Conservation (phyloP, 53 echinoderm and acorn worm genomes). For the Pentamera pediparva region DNA sequence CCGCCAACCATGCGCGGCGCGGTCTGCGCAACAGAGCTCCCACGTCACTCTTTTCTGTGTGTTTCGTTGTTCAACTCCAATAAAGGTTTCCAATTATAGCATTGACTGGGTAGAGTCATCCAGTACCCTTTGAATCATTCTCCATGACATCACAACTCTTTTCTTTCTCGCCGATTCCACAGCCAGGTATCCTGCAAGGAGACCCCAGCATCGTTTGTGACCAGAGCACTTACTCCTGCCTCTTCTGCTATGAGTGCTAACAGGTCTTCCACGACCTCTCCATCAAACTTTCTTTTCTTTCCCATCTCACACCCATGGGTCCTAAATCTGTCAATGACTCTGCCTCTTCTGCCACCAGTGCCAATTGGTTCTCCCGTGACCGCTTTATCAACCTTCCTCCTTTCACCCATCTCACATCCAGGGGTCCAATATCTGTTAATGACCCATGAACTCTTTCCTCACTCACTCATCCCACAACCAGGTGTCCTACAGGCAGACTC, state of each 20-base stretch:
- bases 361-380: no score
- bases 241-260: constrained; percentile 98
- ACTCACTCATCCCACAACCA: background rate
- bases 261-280: constrained; percentile 40
- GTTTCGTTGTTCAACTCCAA: background rate
- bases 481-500: constrained; percentile 96
- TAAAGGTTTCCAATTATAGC: no score
- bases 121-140: background rate
- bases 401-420: background rate
- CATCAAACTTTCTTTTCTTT: background rate
- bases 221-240: constrained; percentile 77
- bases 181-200: constrained; percentile 83
- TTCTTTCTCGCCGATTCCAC: background rate
- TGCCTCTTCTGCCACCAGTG: no score
- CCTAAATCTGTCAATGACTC: no score
- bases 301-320: background rate
- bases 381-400: background rate
- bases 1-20: no score
- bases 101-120: background rate
- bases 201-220: constrained; percentile 91
- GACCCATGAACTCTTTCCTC: background rate
- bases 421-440: background rate
- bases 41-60: no score
- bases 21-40: no score
- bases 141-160: background rate